phyloP scores from a whole-genome alignment of 2,888 invertebrate genomes.

The Carcina quercana region DNA sequence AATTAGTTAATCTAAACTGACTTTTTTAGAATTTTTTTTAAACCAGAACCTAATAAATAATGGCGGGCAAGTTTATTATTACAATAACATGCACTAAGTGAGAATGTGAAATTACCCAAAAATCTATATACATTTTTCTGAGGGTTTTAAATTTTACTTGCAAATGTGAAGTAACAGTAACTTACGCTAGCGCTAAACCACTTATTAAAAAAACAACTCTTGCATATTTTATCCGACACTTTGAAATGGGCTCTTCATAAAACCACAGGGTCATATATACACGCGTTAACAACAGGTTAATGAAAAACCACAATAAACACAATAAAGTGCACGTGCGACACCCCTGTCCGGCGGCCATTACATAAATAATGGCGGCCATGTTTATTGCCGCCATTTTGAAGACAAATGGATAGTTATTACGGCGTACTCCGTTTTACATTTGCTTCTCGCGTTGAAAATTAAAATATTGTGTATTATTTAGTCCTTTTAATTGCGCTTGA shows the following conservation, averaged over 20 bases:
- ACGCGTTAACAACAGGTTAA: constrained; percentile 45
- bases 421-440: constrained; percentile 66
- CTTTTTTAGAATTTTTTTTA: no score
- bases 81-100: no score
- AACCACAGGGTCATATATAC: constrained; percentile 14
- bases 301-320: constrained; percentile 64
- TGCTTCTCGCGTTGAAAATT: constrained; percentile 63
- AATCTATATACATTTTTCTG: no score
- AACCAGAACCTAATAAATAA: no score
- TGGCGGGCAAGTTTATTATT: no score
- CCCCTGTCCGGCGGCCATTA: constrained; percentile 65
- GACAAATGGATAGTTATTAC: constrained; percentile 75
- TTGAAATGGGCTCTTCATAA: constrained; percentile 5
- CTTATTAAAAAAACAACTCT: neutral
- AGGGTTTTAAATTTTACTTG: no score
- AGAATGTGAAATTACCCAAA: no score
- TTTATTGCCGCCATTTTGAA: constrained; percentile 74
- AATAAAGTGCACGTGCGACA: constrained; percentile 67
- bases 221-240: neutral
- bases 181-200: no score
- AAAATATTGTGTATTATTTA: constrained; percentile 72
- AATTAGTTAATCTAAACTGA: no score
- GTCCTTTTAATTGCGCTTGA: constrained; percentile 65
- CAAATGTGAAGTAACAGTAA: no score
- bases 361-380: constrained; percentile 71